Evolutionary conservation across 2,888 invertebrate genomes (phyloP), one percentile per base, ranked within the genome.

Genomic region (Auanema sp.): DNA sequence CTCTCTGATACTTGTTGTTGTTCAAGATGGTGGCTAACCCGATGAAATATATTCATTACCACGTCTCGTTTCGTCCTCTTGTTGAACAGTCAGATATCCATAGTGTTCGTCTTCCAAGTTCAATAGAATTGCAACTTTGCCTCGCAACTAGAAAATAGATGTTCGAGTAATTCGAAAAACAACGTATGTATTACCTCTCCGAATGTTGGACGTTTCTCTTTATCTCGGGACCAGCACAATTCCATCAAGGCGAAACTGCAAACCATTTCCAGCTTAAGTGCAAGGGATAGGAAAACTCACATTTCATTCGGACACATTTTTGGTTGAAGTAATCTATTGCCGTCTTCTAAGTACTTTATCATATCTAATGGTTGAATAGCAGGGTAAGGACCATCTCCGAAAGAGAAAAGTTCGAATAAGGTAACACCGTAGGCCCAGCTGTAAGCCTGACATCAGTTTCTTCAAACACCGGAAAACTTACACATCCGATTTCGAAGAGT

Each of bases 361-460:
- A 77, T 73, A 56, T 76, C 76, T 41, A 69, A 47, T 23, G 71
- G 74, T 51, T 74, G 72, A 18, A 77, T 49, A 10, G 71, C 60
- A 5, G 70, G 70, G 60, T 68, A 76, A 11, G 76, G 76, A 8
- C 68, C 67, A 61, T 71, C 76, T 6, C 79, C 79, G 57, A 77
- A 61, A 6, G 77, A 77, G 64, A 79, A 77, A 6, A 79, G 58
- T 56, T 79, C 79, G 56, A 63, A 76, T 6, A 79, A 64, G 1
- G 75, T 58, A n/a, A 79, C 64, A 11, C 77, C 78, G 57, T 64
- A 79, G 25, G 76, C 69, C 77, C 78, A 79, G 16, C 73, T 73
- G 52, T 21, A 5, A 24, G 10, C 25, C 14, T 8, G 33, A 8
- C 33, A 33, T 8, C 33, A 33, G 3, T 8, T 33, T n/a, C n/a